Conservation (phyloP, 1,140 invertebrate genomes). For the Chionoecetes opilio region DNA sequence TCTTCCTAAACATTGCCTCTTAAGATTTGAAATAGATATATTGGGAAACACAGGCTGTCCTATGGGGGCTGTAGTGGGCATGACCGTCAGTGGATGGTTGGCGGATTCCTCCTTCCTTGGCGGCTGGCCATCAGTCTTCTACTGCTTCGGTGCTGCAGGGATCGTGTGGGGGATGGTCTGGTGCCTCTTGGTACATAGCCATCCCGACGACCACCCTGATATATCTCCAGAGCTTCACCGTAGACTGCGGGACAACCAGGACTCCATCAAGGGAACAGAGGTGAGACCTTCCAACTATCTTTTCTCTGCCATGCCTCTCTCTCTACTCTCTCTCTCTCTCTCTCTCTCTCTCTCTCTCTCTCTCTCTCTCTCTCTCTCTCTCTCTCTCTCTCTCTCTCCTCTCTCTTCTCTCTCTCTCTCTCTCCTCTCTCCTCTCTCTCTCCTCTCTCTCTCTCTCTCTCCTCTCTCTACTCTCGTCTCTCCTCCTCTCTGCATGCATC, state of each 20-base stretch:
- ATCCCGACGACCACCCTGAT: conserved; percentile 21
- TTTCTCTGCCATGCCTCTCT: too few species aligned
- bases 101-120: conserved; percentile 81
- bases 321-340: too few species aligned
- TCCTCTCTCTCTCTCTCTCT: too few species aligned
- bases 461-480: too few species aligned
- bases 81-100: conserved; percentile 8
- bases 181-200: background rate
- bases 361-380: too few species aligned
- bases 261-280: background rate
- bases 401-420: too few species aligned
- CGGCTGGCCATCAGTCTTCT: conserved; percentile 37
- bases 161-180: conserved; percentile 1
- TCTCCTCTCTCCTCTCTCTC: too few species aligned
- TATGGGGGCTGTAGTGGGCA: conserved; percentile 43
- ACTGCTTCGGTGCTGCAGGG: conserved; percentile 37
- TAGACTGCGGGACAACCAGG: background rate
- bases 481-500: too few species aligned
- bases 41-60: conserved; percentile 27
- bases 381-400: too few species aligned
- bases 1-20: too few species aligned
- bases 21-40: too few species aligned
- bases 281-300: background rate
- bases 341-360: too few species aligned
- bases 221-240: background rate